phyloP scores from a whole-genome alignment of 2,888 invertebrate species.

The Melanophora roralis region DNA sequence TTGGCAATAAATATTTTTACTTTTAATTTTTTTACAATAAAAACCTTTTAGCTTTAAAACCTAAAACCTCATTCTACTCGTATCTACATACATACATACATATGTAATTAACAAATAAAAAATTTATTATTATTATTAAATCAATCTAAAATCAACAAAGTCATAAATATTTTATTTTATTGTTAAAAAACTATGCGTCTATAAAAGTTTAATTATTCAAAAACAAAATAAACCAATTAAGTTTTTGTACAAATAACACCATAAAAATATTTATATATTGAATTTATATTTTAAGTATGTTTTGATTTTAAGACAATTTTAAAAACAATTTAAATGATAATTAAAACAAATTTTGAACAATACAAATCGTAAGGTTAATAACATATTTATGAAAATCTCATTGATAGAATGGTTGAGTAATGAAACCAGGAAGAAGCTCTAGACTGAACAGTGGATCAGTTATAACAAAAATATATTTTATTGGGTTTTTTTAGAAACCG shows the following conservation, averaged over 20 bases:
- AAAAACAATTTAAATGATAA: slow-evolving; percentile 1
- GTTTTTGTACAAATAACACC: slow-evolving; percentile 7
- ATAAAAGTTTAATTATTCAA: not conserved
- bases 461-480: too few relatives aligned
- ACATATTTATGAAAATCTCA: too few relatives aligned
- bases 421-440: too few relatives aligned
- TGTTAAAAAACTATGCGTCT: not conserved
- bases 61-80: too few relatives aligned
- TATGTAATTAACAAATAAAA: slow-evolving; percentile 18
- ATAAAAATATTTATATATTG: not conserved
- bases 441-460: too few relatives aligned
- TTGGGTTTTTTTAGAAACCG: too few relatives aligned
- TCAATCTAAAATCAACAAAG: slow-evolving; percentile 1
- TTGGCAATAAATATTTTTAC: not conserved
- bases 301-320: not conserved
- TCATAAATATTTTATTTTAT: slow-evolving; percentile 10
- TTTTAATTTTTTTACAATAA: too few relatives aligned
- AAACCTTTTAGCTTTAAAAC: too few relatives aligned
- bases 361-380: not conserved
- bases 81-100: too few relatives aligned
- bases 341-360: not conserved
- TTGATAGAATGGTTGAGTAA: too few relatives aligned
- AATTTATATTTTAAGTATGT: not conserved
- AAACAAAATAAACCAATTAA: slow-evolving; percentile 26
- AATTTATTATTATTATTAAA: slow-evolving; percentile 12